Percentiles rank a stretch among this genome's conserved stretches.
phyloP scores from a whole-genome alignment of 2,888 invertebrate species.

The Lasioglossum lativentre region DNA sequence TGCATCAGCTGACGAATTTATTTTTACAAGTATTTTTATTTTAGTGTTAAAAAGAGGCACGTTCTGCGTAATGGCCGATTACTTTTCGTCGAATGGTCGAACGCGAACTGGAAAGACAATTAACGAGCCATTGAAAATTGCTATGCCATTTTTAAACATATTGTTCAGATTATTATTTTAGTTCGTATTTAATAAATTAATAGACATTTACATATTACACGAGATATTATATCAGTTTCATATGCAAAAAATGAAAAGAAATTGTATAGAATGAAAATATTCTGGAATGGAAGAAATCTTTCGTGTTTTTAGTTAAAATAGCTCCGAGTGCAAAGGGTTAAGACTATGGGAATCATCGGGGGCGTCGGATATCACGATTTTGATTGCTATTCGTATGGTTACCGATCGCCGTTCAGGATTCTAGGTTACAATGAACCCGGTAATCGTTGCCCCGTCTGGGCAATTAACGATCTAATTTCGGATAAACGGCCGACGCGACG shows the following conservation, averaged over 20 bases:
- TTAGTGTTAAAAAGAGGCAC: neutral
- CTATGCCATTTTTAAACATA: too few species aligned
- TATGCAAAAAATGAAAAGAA: too few species aligned
- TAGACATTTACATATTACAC: too few species aligned
- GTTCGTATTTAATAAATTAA: too few species aligned
- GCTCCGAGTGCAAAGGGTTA: too few species aligned
- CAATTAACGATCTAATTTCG: slow-evolving; percentile 59
- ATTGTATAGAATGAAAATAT: too few species aligned
- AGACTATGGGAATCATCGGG: slow-evolving; percentile 17
- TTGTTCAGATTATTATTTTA: too few species aligned
- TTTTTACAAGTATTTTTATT: too few species aligned
- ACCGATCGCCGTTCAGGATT: slow-evolving; percentile 9
- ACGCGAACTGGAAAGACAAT: slow-evolving; percentile 11
- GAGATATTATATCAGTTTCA: too few species aligned
- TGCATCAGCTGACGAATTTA: neutral
- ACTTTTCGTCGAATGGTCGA: neutral
- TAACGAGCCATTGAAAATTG: too few species aligned
- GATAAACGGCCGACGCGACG: slow-evolving; percentile 21
- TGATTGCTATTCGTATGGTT: slow-evolving; percentile 21
- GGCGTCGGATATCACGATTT: slow-evolving; percentile 25
- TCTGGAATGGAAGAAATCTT: too few species aligned
- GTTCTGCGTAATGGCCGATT: neutral
- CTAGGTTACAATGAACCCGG: slow-evolving; percentile 47
- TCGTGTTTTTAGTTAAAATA: too few species aligned
- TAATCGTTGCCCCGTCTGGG: slow-evolving; percentile 40